Evolutionary conservation across 2,888 invertebrate genomes (phyloP).

Genomic region (Proisotoma minuta): DNA sequence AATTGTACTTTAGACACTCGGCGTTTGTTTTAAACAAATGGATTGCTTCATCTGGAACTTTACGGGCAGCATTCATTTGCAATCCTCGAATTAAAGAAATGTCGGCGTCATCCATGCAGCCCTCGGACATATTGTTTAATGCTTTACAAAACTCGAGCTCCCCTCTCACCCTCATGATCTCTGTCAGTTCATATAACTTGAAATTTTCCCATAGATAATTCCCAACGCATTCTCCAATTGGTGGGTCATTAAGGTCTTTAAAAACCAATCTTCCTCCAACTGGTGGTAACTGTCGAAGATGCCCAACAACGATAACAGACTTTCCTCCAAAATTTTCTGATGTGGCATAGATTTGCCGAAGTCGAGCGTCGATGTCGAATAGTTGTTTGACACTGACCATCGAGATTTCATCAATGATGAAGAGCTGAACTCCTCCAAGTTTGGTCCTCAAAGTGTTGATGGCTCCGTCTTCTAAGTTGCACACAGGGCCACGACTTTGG

Average conservation of each 20-base stretch:
- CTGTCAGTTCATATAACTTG: constrained; percentile 20
- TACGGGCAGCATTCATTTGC: constrained; percentile 2
- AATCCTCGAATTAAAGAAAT: constrained; percentile 15
- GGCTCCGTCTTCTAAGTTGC: background rate
- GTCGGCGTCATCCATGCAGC: constrained; percentile 18
- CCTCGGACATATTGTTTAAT: constrained; percentile 31
- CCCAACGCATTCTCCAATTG: constrained; percentile 2
- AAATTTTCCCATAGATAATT: constrained; percentile 23
- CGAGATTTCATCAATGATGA: constrained; percentile 24
- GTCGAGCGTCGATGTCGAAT: constrained; percentile 7
- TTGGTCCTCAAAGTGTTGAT: constrained; percentile 6
- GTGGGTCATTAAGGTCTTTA: background rate
- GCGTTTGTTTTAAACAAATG: constrained; percentile 22
- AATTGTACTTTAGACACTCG: constrained; percentile 25
- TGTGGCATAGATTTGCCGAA: constrained; percentile 9
- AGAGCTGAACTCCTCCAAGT: background rate
- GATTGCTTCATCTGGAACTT: constrained; percentile 30
- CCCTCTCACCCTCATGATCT: constrained; percentile 37
- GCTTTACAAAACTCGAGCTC: constrained; percentile 28
- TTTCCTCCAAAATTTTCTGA: constrained; percentile 17
- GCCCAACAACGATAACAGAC: constrained; percentile 24
- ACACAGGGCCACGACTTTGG: background rate
- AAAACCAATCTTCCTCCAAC: constrained; percentile 25
- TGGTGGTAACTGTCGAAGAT: constrained; percentile 30
- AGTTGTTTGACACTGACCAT: constrained; percentile 17